Evolutionary conservation across 2,797 vertebrate species (phyloP).

Genomic region (Acanthornis magna): DNA sequence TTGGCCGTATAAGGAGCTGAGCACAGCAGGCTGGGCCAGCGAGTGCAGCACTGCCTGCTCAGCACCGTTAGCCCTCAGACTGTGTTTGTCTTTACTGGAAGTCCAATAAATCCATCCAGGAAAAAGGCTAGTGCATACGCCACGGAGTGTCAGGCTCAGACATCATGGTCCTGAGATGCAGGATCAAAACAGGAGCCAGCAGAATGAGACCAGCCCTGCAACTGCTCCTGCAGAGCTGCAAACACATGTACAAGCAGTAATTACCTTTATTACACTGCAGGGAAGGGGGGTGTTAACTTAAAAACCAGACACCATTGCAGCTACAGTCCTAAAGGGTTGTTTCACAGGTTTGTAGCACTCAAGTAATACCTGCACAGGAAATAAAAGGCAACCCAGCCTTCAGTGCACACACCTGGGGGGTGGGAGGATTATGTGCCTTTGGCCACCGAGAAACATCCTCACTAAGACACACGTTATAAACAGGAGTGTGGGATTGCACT

Average conservation of each 20-base stretch:
- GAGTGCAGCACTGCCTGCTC: constrained; percentile 13
- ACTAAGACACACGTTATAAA: background rate
- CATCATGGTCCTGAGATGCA: accelerated
- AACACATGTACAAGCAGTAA: background rate
- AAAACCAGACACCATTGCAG: background rate
- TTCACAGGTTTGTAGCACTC: background rate
- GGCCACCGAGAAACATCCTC: background rate
- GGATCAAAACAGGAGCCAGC: background rate
- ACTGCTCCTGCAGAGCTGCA: background rate
- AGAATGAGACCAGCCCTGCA: background rate
- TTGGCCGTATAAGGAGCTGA: constrained; percentile 77
- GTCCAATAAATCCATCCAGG: constrained; percentile 70
- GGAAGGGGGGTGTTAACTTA: background rate
- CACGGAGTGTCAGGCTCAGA: background rate
- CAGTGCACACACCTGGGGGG: background rate
- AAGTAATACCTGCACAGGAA: background rate
- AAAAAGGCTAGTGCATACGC: constrained; percentile 23
- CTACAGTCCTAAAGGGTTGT: background rate
- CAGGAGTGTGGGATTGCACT: background rate
- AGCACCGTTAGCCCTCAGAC: constrained; percentile 10
- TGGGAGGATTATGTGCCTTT: background rate
- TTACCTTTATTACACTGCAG: background rate
- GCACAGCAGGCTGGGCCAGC: constrained; percentile 27
- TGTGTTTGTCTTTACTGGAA: constrained; percentile 78
- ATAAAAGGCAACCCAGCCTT: background rate